Evolutionary conservation across 2,888 invertebrate species (phyloP), one percentile per base, ranked within the genome.

Genomic region (Eledone cirrhosa): DNA sequence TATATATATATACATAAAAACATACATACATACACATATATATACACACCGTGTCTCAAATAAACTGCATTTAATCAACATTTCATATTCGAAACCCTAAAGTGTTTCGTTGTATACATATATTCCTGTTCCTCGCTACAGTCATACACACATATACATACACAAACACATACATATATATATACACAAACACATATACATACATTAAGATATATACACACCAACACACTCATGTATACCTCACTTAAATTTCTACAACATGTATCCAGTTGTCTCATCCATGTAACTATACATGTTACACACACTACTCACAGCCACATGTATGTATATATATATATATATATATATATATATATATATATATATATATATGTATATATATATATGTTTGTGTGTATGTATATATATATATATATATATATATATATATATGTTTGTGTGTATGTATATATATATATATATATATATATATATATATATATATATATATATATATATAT

Each of bases 311-410:
- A 8, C n/a, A 8, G 19, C 19, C n/a, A 59, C n/a, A 59, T 59
- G n/a, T 59, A 8, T 59, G n/a, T 59, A 59, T 59, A 59, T 59
- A 59, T 59, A 59, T 59, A 8, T 59, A 59, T 59, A 59, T 59
- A 8, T 59, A 59, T 59, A 59, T 59, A 59, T 59, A 8, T 59
- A 59, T 59, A 59, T 59, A 8, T 59, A 59, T 59, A 3, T 59
- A 59, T 59, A 59, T 59, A n/a, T 59, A 59, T 59, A 59, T 59
- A 59, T 59, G n/a, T 59, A 59, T 59, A 59, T 59, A 59, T 59
- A 59, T 59, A 3, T 59, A 59, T 59, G 11, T 59, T n/a, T 59
- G n/a, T 59, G 11, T 59, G n/a, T 59, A 3, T 59, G n/a, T 59
- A 59, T 59, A n/a, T 59, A 59, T 59, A 59, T 59, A 59, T 59